Conservation (phyloP, 2,888 invertebrate genomes). For the Aleiodes testaceus region DNA sequence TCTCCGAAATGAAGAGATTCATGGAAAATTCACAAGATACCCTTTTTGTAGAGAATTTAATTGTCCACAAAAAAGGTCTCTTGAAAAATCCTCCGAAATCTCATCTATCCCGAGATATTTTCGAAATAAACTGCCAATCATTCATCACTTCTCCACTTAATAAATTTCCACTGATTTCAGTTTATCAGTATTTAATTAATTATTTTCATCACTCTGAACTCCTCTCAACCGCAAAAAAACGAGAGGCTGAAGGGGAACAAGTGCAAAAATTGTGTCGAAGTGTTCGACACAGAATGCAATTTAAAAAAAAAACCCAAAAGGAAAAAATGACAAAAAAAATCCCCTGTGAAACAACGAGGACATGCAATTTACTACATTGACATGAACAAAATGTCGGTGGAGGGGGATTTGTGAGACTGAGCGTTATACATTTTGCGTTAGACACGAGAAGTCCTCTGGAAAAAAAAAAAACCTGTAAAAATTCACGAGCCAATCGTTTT, state of each 20-base stretch:
- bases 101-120: no score
- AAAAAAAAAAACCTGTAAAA: slow-evolving; percentile 5
- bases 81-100: no score
- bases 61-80: no score
- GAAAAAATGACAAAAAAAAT: neutral
- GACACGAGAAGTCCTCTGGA: slow-evolving; percentile 5
- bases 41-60: no score
- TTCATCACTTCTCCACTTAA: no score
- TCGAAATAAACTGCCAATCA: no score
- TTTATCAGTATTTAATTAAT: no score
- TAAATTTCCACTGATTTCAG: no score
- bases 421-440: slow-evolving; percentile 4
- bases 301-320: neutral
- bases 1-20: no score
- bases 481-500: slow-evolving; percentile 26
- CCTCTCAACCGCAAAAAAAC: no score
- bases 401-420: neutral
- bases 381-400: slow-evolving; percentile 6
- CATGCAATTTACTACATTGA: slow-evolving; percentile 14
- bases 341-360: neutral
- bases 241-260: neutral
- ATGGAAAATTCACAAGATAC: no score
- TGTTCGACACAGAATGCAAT: neutral
- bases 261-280: neutral
- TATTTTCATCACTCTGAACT: no score